Conservation (phyloP, 2,797 vertebrate genomes). For the Pyrocephalus nanus region DNA sequence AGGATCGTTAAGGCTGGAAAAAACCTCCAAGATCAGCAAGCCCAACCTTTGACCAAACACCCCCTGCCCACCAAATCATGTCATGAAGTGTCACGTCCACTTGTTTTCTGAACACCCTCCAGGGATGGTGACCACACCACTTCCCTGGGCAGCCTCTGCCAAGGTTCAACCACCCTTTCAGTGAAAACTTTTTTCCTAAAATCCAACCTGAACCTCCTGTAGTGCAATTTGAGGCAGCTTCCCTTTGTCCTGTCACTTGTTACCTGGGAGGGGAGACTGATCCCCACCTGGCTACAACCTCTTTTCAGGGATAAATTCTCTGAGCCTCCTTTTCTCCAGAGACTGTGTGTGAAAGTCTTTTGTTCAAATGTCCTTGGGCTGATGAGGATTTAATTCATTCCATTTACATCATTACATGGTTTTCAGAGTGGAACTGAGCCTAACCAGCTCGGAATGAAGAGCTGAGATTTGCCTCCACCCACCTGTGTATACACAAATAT, state of each 20-base stretch:
- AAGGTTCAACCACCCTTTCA: not conserved
- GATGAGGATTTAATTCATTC: not conserved
- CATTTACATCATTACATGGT: not conserved
- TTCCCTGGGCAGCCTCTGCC: not conserved
- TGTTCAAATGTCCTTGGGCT: not conserved
- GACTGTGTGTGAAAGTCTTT: fast-evolving
- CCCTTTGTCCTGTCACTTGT: not conserved
- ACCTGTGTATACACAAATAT: not conserved
- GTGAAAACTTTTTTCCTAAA: not conserved
- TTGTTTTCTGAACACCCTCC: not conserved
- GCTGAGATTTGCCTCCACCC: not conserved
- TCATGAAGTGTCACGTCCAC: not conserved
- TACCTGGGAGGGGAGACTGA: not conserved
- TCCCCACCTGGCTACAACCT: not conserved
- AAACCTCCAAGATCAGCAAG: not conserved
- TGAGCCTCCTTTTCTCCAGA: not conserved
- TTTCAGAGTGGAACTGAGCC: not conserved
- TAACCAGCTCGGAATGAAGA: not conserved
- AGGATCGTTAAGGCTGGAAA: not conserved
- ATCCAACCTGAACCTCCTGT: not conserved
- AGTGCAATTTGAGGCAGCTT: not conserved
- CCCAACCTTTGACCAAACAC: not conserved
- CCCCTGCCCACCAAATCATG: not conserved
- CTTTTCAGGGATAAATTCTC: not conserved
- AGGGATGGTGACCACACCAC: not conserved